Base-by-base conservation (phyloP, 2,888 invertebrate species). In the Phortica okadai region DNA sequence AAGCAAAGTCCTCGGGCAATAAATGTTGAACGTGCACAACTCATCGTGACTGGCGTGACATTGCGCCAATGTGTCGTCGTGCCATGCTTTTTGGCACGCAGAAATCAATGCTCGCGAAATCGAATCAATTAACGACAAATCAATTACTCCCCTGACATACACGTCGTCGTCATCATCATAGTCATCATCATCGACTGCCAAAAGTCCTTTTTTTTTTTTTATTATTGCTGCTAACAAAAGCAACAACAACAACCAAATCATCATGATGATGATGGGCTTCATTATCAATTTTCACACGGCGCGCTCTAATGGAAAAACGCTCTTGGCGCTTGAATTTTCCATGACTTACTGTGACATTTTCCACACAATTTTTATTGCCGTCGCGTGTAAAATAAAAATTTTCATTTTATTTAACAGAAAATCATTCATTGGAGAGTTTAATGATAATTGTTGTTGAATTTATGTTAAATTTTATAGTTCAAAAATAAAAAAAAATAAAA, bases 111-210 rank as follows among this genome's bases (percentile, higher is more conserved):
- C 76, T 73, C 76, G 73, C 73, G 78, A 77, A 83, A 82, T 80
- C 82, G 83, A 84, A 86, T 84, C 85, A 86, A 85, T 86, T 84
- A 86, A 82, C 80, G 82, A 79, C 80, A 82, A 84, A 84, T 86
- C 83, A 84, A 86, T 84, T 84, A 84, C 80, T 54, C 70, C 70
- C 70, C 14, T 56, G 56, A 56, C 25, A 41, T 16, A 50, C 33
- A 25, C 11, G 54, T 10, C n/a, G 54, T 21, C 44, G 33, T 14
- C 16, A 50, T 50, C 62, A 21, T 10, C 25, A 25, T n/a, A 21
- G 11, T 62, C 62, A 25, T 21, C 62, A 62, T 62, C 62, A 33
- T 14, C 14, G n/a, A 7, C 54, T 54, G n/a, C 54, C n/a, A 10
- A 14, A 14, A n/a, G 10, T 10, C 54, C 54, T 54, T 2, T 6